A percentile compares a stretch with the other conserved stretches of the same genome.
Conservation (phyloP, 2,797 vertebrate species). For the Falco peregrinus region DNA sequence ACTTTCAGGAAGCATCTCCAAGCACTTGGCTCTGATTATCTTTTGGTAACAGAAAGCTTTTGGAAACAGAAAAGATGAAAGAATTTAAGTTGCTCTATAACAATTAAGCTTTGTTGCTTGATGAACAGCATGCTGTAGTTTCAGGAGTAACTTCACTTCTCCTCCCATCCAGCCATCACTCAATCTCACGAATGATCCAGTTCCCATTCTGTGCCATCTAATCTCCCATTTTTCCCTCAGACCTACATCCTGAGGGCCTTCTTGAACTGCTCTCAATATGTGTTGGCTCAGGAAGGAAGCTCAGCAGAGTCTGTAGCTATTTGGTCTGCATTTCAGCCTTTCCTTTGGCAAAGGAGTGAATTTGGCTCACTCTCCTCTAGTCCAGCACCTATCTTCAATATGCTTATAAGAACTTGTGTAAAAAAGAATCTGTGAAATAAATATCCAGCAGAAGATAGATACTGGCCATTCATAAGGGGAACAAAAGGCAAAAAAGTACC, state of each 20-base stretch:
- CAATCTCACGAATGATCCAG: neutral
- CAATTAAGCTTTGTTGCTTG: neutral
- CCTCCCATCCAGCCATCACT: neutral
- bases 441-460: neutral
- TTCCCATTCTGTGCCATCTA: neutral
- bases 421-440: conserved; percentile 15
- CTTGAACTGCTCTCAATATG: neutral
- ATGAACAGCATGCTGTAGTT: neutral
- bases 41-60: neutral
- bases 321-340: neutral
- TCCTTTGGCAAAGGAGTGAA: neutral
- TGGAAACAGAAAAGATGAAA: neutral
- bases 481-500: neutral
- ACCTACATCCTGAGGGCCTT: neutral
- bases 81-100: neutral
- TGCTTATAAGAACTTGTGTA: neutral
- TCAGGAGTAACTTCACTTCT: neutral
- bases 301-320: neutral
- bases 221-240: neutral
- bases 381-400: neutral
- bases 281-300: neutral
- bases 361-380: neutral
- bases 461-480: neutral
- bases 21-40: neutral
- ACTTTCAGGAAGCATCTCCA: neutral